These are phyloP conservation scores for Strigamia crassipes DNA, from an alignment of 2,888 invertebrate genomes.

Conservation along the genomic window DNA sequence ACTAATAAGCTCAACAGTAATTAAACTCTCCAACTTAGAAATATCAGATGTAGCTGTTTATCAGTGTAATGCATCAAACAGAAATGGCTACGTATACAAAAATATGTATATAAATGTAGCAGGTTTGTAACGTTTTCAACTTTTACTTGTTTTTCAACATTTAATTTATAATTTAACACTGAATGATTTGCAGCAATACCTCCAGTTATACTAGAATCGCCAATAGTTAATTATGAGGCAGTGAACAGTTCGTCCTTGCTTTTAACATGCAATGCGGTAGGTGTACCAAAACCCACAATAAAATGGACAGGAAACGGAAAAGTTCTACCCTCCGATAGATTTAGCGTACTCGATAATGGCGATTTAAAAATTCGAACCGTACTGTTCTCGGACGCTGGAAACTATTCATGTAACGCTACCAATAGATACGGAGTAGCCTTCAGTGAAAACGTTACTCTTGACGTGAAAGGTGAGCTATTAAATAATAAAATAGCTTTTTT, in stretches of 20 bases:
- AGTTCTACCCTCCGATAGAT: conserved; percentile 88
- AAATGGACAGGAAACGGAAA: conserved; percentile 84
- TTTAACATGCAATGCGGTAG: conserved; percentile 88
- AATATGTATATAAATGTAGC: conserved; percentile 96
- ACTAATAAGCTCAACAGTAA: conserved; percentile 70
- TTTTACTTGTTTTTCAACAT: neutral
- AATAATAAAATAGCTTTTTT: too few species aligned
- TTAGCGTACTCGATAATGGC: conserved; percentile 74
- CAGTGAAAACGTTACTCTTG: conserved; percentile 71
- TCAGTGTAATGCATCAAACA: conserved; percentile 98
- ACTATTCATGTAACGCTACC: conserved; percentile 86
- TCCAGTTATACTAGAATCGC: conserved; percentile 85
- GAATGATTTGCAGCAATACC: conserved; percentile 70
- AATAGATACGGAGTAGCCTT: conserved; percentile 86
- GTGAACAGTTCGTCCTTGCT: conserved; percentile 81
- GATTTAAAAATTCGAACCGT: conserved; percentile 82
- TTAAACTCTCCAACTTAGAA: conserved; percentile 75
- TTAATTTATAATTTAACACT: conserved; percentile 41
- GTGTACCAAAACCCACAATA: conserved; percentile 92
- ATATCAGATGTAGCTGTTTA: conserved; percentile 95
- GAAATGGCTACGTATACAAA: conserved; percentile 96
- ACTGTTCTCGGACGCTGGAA: conserved; percentile 85
- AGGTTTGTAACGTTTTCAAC: conserved; percentile 64
- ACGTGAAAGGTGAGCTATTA: conserved; percentile 73
- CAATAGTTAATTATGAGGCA: conserved; percentile 73